Evolutionary conservation across 2,888 invertebrate species (phyloP), one percentile per base, ranked within the genome.

Genomic region (Callimorpha dominula): DNA sequence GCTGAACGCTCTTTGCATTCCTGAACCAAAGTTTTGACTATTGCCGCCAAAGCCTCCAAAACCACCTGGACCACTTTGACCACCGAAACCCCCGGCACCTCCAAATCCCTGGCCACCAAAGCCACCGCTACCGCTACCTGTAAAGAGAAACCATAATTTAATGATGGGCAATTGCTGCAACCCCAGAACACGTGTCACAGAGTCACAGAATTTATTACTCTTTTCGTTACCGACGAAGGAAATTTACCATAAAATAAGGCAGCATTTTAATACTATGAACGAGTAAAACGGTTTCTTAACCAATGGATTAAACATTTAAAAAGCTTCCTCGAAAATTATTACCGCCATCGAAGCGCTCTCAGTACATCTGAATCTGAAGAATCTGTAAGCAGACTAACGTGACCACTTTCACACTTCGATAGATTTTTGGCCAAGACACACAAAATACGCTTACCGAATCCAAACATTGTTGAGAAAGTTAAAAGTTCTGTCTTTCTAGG

Each of bases 11-110:
- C 52, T 42, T 49, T 72, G 72, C 72, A 72, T 72, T 63, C 54
- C 67, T 0, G 66, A 63, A 15, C 46, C 54, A 11, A 62, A 69
- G 43, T 52, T 69, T 15, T 66, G 66, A 15, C 85, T 85, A 9
- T 73, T 79, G 68, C 79, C 79, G 15, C 80, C 77, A 62, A 75
- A 80, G 60, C 79, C 77, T 31, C 70, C 76, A 66, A 80, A 79
- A 15, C 71, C 65, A 15, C 77, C 70, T 9, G 17, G 57, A 42
- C 46, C 62, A 62, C 69, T 63, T 60, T 11, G 60, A 31, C 60
- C 31, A 50, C 60, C 69, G 8, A 65, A 70, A 66, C 78, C 83
- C 31, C 72, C 65, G 20, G 62, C 72, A 1, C 70, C 72, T 63
- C 69, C 74, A 52, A 65, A 70, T 31, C 69, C 72, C 20, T 54